A percentile compares a stretch with the other conserved stretches of the same genome.
phyloP scores from a whole-genome alignment of 2,113 vertebrate species.

The Gymnobelideus leadbeateri region DNA sequence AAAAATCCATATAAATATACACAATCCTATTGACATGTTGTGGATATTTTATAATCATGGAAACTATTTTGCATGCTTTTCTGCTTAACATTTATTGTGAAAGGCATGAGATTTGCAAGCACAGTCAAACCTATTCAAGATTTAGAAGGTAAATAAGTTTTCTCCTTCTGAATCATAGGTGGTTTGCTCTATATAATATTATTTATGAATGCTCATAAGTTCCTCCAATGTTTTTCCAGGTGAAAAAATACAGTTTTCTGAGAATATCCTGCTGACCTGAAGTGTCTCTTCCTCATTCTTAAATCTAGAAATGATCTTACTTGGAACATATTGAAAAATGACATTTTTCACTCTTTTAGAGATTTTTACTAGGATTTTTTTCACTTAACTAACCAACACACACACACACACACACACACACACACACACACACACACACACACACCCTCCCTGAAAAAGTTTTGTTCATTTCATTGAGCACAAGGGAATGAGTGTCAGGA shows the following conservation, averaged over 20 bases:
- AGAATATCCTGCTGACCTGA: not conserved
- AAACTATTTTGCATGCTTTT: not conserved
- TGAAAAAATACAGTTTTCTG: not conserved
- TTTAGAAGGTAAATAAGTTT: not conserved
- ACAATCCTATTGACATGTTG: not conserved
- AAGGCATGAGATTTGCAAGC: not conserved
- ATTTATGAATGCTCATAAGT: conserved; percentile 22
- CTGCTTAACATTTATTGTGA: conserved; percentile 1
- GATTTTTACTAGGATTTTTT: not conserved
- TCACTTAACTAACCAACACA: no score
- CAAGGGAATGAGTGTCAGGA: not conserved
- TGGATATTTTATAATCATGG: not conserved
- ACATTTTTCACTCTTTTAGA: not conserved
- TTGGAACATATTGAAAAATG: not conserved
- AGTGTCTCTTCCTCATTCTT: conserved; percentile 14
- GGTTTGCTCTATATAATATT: not conserved
- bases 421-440: no score
- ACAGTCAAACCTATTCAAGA: not conserved
- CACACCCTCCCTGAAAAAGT: no score
- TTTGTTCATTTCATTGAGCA: conserved; percentile 10
- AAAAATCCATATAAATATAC: not conserved
- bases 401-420: no score
- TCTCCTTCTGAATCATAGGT: not conserved
- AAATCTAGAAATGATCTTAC: conserved; percentile 15
- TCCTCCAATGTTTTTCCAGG: not conserved